Base-by-base conservation (phyloP, 2,113 vertebrate species). In the Austrofundulus limnaeus region DNA sequence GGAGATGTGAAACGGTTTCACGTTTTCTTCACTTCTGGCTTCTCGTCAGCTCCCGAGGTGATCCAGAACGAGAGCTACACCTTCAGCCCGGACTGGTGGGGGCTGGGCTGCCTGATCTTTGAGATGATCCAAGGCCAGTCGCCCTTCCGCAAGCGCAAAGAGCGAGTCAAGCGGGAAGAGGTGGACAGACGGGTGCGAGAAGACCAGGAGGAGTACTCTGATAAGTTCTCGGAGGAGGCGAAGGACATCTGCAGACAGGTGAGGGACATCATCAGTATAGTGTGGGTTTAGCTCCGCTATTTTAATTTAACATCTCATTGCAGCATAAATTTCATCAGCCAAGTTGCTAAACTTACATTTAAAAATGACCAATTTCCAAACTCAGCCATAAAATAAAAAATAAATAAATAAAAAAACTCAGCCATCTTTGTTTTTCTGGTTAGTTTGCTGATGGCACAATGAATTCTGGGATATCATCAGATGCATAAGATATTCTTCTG, bases 61-160 rank as follows among this genome's bases (percentile, higher is more conserved):
- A 92, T 97, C 90, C 94, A 93, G 87, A 95, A 95, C 0, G 94
- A 96, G 62, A 92, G 92, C 75, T 97, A 96, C 43, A 90, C 90
- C 0, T 93, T 96, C 86, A 94, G 95, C 75, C 95, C 95, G 0
- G 96, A 96, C 83, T 97, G 96, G 96, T 98, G 96, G 95, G 96
- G 95, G 11, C 92, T 96, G 37, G 96, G 96, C 66, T 98, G 96
- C 81, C 85, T 98, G 85, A 88, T 96, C 60, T 96, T 95, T 61
- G 95, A 96, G 85, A 96, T 97, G 96, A 96, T 98, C 72, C 91
- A 94, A 83, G 95, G 96, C 39, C 95, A 94, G 73, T 94, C 94
- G 3, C 96, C 95, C 0, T 98, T 98, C 85, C 94, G 92, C 79
- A 94, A 93, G 24, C 91, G 92, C 52, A 95, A 94, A 66, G 95